Conservation (phyloP, 2,888 invertebrate species). For the Nesidiocoris tenuis region DNA sequence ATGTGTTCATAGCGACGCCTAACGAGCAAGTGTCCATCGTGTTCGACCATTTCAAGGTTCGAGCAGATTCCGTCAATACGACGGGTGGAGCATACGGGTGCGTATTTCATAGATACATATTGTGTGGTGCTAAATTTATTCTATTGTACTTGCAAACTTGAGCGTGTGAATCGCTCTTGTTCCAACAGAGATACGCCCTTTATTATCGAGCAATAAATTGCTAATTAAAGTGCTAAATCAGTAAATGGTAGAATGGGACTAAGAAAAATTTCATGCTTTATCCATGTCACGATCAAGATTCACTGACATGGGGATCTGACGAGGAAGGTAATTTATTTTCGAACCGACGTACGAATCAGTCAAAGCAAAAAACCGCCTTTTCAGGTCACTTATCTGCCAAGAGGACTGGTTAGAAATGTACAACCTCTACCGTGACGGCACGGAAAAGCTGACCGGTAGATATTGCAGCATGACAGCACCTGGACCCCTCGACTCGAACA, state of each 20-base stretch:
- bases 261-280: no score
- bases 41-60: constrained; percentile 88
- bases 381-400: constrained; percentile 74
- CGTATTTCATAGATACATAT: constrained; percentile 50
- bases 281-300: no score
- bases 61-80: constrained; percentile 76
- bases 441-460: constrained; percentile 81
- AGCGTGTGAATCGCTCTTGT: no score
- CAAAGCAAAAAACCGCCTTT: no score
- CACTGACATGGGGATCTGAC: no score
- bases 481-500: constrained; percentile 89
- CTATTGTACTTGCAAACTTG: no score
- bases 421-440: constrained; percentile 80
- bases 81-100: constrained; percentile 75
- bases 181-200: not conserved
- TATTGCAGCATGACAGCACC: constrained; percentile 91
- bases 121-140: no score
- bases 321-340: no score
- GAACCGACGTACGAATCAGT: no score
- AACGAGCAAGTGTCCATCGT: constrained; percentile 88
- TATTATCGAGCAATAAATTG: no score
- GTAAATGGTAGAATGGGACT: no score
- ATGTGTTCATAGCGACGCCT: constrained; percentile 79
- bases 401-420: constrained; percentile 95
- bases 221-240: no score